Evolutionary conservation across 2,888 invertebrate species (phyloP).

Genomic region (Agriopis leucophaearia): DNA sequence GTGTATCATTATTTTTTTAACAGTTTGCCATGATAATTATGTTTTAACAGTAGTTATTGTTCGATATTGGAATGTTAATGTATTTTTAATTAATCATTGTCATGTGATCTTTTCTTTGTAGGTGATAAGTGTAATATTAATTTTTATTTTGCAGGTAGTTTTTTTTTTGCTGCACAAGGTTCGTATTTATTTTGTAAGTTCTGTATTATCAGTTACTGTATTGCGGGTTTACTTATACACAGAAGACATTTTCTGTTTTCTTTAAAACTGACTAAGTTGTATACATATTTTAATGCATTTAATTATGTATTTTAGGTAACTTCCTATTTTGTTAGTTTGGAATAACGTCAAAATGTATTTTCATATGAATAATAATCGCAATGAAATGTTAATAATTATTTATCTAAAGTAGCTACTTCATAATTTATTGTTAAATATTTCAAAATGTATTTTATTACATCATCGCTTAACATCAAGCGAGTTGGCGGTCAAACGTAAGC

Average conservation of each 20-base stretch:
- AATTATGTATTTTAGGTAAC: no score
- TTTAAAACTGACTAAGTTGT: neutral
- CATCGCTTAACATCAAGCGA: no score
- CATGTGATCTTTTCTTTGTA: slow-evolving; percentile 26
- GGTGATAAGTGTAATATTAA: slow-evolving; percentile 27
- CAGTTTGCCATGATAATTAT: neutral
- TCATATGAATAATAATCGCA: no score
- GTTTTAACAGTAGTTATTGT: slow-evolving; percentile 13
- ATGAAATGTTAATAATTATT: neutral
- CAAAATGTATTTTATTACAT: neutral
- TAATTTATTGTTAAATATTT: neutral
- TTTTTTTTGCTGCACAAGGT: neutral
- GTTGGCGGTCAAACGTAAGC: neutral
- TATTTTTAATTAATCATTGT: slow-evolving; percentile 36
- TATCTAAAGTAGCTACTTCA: neutral
- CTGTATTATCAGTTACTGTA: neutral
- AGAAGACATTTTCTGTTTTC: neutral
- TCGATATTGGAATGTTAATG: slow-evolving; percentile 39
- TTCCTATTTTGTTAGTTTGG: neutral
- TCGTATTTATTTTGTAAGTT: neutral
- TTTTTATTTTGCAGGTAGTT: slow-evolving; percentile 9
- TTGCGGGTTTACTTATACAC: slow-evolving; percentile 2
- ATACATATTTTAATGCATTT: neutral
- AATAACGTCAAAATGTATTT: neutral
- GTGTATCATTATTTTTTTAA: slow-evolving; percentile 2